These are phyloP conservation scores for Electrona antarctica DNA, from an alignment of 2,113 vertebrate species.

Conservation along the genomic window DNA sequence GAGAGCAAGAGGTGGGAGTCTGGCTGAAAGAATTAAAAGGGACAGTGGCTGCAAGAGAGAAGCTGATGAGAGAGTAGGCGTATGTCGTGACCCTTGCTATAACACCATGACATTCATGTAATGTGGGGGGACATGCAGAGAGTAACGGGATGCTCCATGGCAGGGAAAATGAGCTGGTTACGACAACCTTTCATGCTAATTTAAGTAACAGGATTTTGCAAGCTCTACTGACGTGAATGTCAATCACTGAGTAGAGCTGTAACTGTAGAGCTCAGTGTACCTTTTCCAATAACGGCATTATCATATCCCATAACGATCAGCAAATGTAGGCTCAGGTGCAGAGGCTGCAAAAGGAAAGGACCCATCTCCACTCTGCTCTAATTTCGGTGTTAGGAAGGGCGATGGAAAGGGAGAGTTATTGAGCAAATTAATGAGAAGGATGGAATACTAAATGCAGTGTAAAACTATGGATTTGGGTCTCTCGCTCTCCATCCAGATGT, in stretches of 20 bases:
- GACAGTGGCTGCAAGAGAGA: no score
- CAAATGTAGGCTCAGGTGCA: not conserved
- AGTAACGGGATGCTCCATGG: not conserved
- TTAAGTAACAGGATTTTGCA: not conserved
- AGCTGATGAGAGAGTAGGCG: no score
- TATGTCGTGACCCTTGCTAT: no score
- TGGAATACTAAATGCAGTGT: conserved; percentile 26
- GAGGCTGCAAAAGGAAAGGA: not conserved
- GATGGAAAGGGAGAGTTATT: conserved; percentile 31
- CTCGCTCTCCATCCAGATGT: conserved; percentile 68
- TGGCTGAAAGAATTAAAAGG: no score
- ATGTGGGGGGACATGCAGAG: not conserved
- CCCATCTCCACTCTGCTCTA: not conserved
- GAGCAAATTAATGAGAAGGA: conserved; percentile 3
- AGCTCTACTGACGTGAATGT: not conserved
- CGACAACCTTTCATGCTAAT: not conserved
- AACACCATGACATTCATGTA: not conserved
- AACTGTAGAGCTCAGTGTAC: not conserved
- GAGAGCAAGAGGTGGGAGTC: no score
- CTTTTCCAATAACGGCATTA: not conserved
- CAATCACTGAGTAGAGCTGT: no score
- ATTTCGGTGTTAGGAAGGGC: conserved; percentile 5
- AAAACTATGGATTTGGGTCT: conserved; percentile 62
- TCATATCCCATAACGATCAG: not conserved
- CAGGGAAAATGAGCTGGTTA: not conserved